Conservation (phyloP, 2,888 invertebrate genomes). For the Lomographa bimaculata region DNA sequence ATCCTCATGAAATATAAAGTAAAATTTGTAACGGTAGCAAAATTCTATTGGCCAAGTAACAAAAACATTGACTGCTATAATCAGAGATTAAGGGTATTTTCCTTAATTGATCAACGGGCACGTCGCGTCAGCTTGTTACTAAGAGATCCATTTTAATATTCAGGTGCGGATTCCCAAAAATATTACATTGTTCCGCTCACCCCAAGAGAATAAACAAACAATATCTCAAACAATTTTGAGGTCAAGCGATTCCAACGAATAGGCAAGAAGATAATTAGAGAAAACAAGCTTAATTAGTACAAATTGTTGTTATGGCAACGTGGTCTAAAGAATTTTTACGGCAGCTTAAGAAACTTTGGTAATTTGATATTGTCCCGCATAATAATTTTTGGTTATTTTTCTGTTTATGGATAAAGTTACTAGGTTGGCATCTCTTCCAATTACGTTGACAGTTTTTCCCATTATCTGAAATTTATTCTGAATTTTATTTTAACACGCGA, state of each 20-base stretch:
- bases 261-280: slow-evolving; percentile 60
- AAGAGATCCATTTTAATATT: too few relatives aligned
- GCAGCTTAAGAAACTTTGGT: slow-evolving; percentile 19
- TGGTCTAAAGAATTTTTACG: slow-evolving; percentile 28
- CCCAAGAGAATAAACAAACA: slow-evolving; percentile 64
- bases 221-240: slow-evolving; percentile 72
- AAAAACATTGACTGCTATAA: too few relatives aligned
- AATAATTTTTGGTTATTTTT: slow-evolving; percentile 21
- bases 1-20: too few relatives aligned
- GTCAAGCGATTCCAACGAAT: slow-evolving; percentile 63
- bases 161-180: slow-evolving; percentile 68
- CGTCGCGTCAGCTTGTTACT: too few relatives aligned
- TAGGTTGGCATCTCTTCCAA: slow-evolving; percentile 16
- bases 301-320: slow-evolving; percentile 42
- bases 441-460: slow-evolving; percentile 16
- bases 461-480: slow-evolving; percentile 17
- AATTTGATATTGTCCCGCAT: slow-evolving; percentile 21
- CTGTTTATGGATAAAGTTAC: slow-evolving; percentile 18
- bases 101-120: too few relatives aligned
- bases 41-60: too few relatives aligned
- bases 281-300: slow-evolving; percentile 57
- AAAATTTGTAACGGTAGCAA: too few relatives aligned
- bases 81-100: too few relatives aligned
- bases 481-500: slow-evolving; percentile 6
- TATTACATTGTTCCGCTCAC: slow-evolving; percentile 58